phyloP scores from a whole-genome alignment of 2,113 vertebrate genomes.

The Manacus vitellinus region DNA sequence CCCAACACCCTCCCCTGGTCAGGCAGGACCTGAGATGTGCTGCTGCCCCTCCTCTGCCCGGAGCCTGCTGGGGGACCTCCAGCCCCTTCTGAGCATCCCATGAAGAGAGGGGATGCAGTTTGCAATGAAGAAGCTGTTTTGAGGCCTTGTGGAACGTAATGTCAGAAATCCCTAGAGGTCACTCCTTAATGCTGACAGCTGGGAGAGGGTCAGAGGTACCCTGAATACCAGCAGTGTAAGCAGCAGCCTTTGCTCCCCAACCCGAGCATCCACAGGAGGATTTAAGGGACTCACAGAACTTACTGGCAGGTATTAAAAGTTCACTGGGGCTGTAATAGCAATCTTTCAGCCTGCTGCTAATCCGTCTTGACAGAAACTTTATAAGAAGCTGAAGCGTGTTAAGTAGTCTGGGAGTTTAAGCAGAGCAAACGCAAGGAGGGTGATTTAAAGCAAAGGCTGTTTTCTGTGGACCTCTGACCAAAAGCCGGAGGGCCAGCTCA shows the following conservation, averaged over 20 bases:
- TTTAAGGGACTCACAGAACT: slow-evolving; percentile 43
- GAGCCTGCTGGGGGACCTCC: neutral
- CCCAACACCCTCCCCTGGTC: neutral
- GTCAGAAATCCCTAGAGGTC: neutral
- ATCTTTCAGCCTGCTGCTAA: slow-evolving; percentile 75
- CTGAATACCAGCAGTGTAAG: neutral
- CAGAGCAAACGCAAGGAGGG: slow-evolving; percentile 12
- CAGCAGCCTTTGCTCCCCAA: neutral
- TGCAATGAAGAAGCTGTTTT: accelerated
- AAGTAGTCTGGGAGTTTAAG: slow-evolving; percentile 67
- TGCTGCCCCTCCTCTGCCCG: neutral
- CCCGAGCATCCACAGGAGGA: neutral
- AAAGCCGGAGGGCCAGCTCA: neutral
- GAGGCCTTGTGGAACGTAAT: neutral
- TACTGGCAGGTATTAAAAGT: slow-evolving; percentile 67
- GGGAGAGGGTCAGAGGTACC: neutral
- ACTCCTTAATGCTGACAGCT: neutral
- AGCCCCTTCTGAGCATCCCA: neutral
- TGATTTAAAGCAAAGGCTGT: neutral
- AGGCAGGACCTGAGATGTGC: neutral
- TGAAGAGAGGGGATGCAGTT: neutral
- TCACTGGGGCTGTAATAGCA: slow-evolving; percentile 68
- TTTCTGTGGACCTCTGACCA: slow-evolving; percentile 4
- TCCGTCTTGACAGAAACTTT: slow-evolving; percentile 76
- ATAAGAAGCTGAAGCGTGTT: slow-evolving; percentile 64